These are phyloP conservation scores for Ahaetulla prasina DNA, from an alignment of 2,113 vertebrate genomes.

Conservation along the genomic window DNA sequence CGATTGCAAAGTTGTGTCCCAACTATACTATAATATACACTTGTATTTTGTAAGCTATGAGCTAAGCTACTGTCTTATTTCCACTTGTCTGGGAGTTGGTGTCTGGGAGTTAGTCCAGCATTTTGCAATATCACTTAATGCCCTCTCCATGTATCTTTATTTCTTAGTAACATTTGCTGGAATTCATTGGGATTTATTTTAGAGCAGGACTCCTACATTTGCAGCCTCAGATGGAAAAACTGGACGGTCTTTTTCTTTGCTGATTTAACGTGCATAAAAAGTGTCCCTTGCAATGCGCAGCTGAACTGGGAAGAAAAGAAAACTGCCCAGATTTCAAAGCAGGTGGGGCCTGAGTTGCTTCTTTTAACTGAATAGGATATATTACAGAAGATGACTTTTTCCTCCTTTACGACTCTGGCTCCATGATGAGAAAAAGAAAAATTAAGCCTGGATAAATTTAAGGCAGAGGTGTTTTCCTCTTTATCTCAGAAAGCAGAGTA, in stretches of 20 bases:
- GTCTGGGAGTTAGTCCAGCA: neutral
- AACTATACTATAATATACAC: constrained; percentile 26
- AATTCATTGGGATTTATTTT: neutral
- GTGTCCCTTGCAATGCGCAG: neutral
- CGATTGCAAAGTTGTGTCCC: constrained; percentile 2
- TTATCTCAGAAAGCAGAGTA: neutral
- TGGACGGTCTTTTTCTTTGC: neutral
- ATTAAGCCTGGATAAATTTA: neutral
- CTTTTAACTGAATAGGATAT: neutral
- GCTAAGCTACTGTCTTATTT: neutral
- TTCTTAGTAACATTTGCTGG: neutral
- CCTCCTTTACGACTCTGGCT: neutral
- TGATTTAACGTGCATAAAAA: neutral
- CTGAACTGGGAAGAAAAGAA: neutral
- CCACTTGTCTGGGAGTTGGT: neutral
- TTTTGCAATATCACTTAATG: neutral
- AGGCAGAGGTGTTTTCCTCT: neutral
- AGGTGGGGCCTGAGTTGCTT: neutral
- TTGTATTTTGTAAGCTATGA: neutral
- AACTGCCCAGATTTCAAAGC: neutral
- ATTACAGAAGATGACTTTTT: neutral
- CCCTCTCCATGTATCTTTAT: neutral
- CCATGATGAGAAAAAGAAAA: neutral
- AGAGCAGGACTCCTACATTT: neutral
- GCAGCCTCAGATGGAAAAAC: neutral